A percentile compares a stretch with the other conserved stretches of the same genome.
These are phyloP conservation scores for Glossosoma conforme DNA, from an alignment of 1,140 invertebrate species.

Conservation along the genomic window DNA sequence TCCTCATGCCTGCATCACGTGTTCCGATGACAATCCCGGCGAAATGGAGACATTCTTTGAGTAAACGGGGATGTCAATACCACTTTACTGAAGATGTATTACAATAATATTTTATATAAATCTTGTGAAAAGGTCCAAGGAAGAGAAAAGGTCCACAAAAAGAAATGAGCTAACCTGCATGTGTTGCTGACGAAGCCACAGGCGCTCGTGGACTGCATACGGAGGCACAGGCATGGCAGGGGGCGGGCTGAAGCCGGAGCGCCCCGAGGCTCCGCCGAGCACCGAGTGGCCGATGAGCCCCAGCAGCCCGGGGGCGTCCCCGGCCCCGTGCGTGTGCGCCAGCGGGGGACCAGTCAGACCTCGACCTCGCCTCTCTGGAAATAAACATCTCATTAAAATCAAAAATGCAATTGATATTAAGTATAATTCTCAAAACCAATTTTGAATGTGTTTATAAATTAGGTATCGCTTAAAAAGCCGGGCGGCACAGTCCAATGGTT, in stretches of 20 bases:
- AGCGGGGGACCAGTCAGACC: constrained; percentile 16
- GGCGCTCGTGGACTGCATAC: constrained; percentile 65
- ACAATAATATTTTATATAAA: neutral
- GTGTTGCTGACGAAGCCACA: constrained; percentile 69
- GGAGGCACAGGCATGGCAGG: constrained; percentile 51
- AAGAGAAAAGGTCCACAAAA: neutral
- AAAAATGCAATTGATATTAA: no score
- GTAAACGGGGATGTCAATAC: no score
- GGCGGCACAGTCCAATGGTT: no score
- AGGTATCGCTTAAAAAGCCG: no score
- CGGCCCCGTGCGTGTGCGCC: constrained; percentile 19
- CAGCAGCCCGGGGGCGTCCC: constrained; percentile 11
- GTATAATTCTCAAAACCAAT: no score
- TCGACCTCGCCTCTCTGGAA: constrained; percentile 9
- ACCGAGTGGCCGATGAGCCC: constrained; percentile 22
- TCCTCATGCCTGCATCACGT: no score
- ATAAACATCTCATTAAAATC: no score
- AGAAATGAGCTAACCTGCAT: constrained; percentile 49
- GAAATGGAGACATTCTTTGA: no score
- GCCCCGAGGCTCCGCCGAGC: constrained; percentile 7
- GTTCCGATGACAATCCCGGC: no score
- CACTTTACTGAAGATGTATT: neutral
- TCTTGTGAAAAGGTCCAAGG: neutral
- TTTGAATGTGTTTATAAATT: no score
- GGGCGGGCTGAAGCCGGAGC: constrained; percentile 28